Conservation (phyloP, 2,797 vertebrate genomes). For the Sebastes aleutianus region DNA sequence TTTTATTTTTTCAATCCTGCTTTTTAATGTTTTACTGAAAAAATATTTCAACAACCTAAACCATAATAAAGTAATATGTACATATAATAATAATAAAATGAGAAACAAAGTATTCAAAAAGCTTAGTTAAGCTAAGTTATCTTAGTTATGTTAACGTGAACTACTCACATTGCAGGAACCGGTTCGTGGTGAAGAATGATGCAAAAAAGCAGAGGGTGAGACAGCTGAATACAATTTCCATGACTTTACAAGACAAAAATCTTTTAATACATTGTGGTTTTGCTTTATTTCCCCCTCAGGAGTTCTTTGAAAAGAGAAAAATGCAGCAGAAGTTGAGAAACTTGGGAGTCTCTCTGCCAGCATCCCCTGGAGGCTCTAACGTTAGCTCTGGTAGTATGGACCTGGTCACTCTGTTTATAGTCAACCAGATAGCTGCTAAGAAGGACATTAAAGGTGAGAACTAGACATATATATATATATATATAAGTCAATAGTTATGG, state of each 20-base stretch:
- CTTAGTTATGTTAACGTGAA: not conserved
- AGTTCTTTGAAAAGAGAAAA: slow-evolving; percentile 82
- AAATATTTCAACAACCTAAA: too few relatives aligned
- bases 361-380: slow-evolving; percentile 48
- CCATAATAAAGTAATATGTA: too few relatives aligned
- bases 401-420: slow-evolving; percentile 89
- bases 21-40: too few relatives aligned
- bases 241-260: not conserved
- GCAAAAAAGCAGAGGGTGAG: slow-evolving; percentile 78
- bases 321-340: slow-evolving; percentile 68
- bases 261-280: accelerated
- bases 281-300: slow-evolving; percentile 43
- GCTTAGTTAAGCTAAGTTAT: not conserved
- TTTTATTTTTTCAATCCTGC: too few relatives aligned
- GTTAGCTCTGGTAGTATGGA: slow-evolving; percentile 84
- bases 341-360: slow-evolving; percentile 30
- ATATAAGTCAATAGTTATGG: not conserved
- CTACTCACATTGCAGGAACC: slow-evolving; percentile 64
- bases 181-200: slow-evolving; percentile 73
- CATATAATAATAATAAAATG: too few relatives aligned
- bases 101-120: too few relatives aligned
- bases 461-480: not conserved
- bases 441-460: slow-evolving; percentile 83
- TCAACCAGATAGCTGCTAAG: slow-evolving; percentile 91
- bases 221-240: accelerated